Conservation (phyloP, 2,888 invertebrate genomes). For the Diplazon laetatorius region DNA sequence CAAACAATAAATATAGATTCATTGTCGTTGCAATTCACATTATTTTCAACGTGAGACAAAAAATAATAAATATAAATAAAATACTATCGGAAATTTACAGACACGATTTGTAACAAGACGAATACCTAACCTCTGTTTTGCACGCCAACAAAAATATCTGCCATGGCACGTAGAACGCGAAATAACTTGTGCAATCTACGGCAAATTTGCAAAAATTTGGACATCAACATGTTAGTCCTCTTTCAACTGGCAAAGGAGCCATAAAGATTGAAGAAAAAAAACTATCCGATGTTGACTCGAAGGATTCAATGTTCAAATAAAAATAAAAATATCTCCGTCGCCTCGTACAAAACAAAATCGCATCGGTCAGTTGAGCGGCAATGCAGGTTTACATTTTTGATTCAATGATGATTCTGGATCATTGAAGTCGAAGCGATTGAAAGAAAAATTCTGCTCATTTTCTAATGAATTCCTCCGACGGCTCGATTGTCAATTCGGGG, state of each 20-base stretch:
- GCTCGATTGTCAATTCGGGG: not conserved
- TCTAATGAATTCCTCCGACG: not conserved
- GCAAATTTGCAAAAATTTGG: not conserved
- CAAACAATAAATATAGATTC: too few relatives aligned
- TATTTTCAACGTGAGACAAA: too few relatives aligned
- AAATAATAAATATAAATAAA: too few relatives aligned
- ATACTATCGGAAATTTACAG: too few relatives aligned
- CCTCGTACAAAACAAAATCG: too few relatives aligned
- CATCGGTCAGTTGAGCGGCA: not conserved
- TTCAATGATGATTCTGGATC: not conserved
- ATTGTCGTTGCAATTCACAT: too few relatives aligned
- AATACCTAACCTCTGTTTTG: not conserved
- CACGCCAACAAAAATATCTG: not conserved
- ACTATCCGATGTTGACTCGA: not conserved
- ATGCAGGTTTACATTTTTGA: not conserved
- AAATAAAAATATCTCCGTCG: not conserved
- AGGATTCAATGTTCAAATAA: not conserved
- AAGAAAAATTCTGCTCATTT: not conserved
- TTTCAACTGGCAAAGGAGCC: not conserved
- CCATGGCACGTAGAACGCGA: not conserved
- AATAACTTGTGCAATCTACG: not conserved
- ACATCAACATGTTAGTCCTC: not conserved
- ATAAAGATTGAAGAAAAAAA: not conserved
- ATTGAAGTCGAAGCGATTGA: not conserved
- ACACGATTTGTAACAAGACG: not conserved